phyloP scores from a whole-genome alignment of 2,113 vertebrate genomes.

The Neodontobutis hainanensis region DNA sequence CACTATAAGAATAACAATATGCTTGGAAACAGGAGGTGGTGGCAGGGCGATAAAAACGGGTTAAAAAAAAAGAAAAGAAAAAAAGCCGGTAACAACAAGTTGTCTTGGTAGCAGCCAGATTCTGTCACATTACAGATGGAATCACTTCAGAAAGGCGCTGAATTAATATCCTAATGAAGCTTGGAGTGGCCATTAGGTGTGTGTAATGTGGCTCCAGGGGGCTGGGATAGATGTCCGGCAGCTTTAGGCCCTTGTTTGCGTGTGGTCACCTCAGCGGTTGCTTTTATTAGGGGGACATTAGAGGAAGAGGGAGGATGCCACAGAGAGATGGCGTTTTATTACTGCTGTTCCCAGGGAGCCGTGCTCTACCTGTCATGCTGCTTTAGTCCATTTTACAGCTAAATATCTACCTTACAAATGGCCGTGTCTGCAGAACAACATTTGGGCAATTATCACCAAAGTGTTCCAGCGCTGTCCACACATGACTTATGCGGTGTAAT shows the following conservation, averaged over 20 bases:
- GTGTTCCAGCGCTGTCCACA: conserved; percentile 45
- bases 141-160: conserved; percentile 92
- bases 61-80: conserved; percentile 32
- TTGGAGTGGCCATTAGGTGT: conserved; percentile 91
- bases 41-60: conserved; percentile 50
- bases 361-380: conserved; percentile 89
- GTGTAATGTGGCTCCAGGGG: conserved; percentile 96
- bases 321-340: conserved; percentile 91
- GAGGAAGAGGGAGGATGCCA: conserved; percentile 86
- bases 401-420: conserved; percentile 75
- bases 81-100: conserved; percentile 85
- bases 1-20: conserved; percentile 82
- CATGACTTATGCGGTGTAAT: conserved; percentile 61
- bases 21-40: conserved; percentile 49
- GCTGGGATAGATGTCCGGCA: conserved; percentile 93
- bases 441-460: conserved; percentile 71
- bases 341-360: conserved; percentile 92
- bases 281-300: conserved; percentile 96
- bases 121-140: conserved; percentile 95
- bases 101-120: conserved; percentile 88
- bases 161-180: conserved; percentile 99
- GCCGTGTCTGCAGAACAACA: conserved; percentile 72
- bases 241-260: conserved; percentile 93
- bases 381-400: conserved; percentile 74
- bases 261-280: conserved; percentile 92